A percentile compares a stretch with the other conserved stretches of the same genome.
phyloP scores from a whole-genome alignment of 2,113 vertebrate species.

The Crocuta crocuta region DNA sequence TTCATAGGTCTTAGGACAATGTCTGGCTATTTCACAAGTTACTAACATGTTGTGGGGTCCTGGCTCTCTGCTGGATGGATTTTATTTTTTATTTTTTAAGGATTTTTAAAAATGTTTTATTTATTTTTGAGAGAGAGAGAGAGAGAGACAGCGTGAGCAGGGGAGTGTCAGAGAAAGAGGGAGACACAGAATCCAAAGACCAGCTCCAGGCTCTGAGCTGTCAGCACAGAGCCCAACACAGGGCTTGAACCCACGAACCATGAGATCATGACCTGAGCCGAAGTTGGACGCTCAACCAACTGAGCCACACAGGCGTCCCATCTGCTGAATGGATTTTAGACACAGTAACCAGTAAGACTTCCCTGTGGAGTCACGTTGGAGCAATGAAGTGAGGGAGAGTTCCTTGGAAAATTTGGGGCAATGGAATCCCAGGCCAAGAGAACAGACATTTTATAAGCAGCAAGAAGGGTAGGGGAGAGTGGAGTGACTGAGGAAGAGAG shows the following conservation, averaged over 20 bases:
- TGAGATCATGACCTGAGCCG: too few relatives aligned
- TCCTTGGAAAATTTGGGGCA: not conserved
- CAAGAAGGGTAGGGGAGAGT: not conserved
- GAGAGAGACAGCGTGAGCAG: too few relatives aligned
- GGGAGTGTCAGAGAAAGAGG: too few relatives aligned
- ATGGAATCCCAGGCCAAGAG: not conserved
- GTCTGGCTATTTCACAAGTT: not conserved
- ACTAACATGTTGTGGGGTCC: not conserved
- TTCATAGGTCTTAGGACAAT: not conserved
- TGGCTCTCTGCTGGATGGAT: not conserved
- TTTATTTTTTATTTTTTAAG: not conserved
- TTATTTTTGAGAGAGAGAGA: too few relatives aligned
- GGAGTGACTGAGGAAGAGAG: not conserved
- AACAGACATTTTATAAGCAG: not conserved
- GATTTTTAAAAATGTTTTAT: too few relatives aligned
- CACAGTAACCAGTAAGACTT: not conserved
- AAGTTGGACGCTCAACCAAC: too few relatives aligned
- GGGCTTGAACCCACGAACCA: too few relatives aligned
- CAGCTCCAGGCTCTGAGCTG: too few relatives aligned
- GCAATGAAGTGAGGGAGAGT: not conserved
- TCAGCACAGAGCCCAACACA: too few relatives aligned
- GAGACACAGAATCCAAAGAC: too few relatives aligned
- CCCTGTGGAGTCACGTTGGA: not conserved
- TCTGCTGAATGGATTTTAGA: slow-evolving; percentile 17
- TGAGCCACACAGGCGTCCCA: too few relatives aligned